Base-by-base conservation (phyloP, 30 jellyfish, hydroid and myxozoan genomes). In the Hydra vulgaris region DNA sequence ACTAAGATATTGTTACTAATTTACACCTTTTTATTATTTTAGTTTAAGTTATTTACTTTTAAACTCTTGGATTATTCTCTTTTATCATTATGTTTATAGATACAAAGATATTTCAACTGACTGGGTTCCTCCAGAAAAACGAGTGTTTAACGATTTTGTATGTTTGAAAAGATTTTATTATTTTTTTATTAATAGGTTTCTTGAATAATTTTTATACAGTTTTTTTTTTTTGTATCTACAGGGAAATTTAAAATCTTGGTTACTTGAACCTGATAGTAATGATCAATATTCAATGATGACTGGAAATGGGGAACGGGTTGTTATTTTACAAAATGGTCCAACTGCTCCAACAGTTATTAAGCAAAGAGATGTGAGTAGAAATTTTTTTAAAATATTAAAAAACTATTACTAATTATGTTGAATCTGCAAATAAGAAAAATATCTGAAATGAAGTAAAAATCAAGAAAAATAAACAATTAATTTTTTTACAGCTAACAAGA, bases 81-180 rank as follows among this genome's bases (percentile, higher is more conserved):
- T 15, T 16, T 68, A 20, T 68, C 15, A 68, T 23, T 72, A 0
- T 56, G 67, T n/a, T 19, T 55, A 27, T 56, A 90, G 97, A 56
- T 92, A 88, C 61, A 66, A 72, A 16, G 25, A 89, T 68, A 95
- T 88, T 52, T 53, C 95, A 26, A 94, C 81, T 76, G 86, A 83
- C 21, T 92, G 95, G 95, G 70, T 76, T 0, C 98, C 98, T n/a
- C 96, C 98, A 23, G 98, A 84, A 26, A 92, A 92, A 26, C 84
- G 74, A 17, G 89, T 84, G 15, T 92, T 85, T 75, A 88, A 70
- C 22, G 98, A 92, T 68, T 79, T 61, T 86, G 98, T 81, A 73
- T 5, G 88, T 81, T 7, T 5, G 21, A 0, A 79, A 79, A n/a
- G n/a, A n/a, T n/a, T n/a, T n/a, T n/a, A n/a, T n/a, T n/a, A n/a